Evolutionary conservation across 2,113 vertebrate genomes (phyloP), one percentile per base, ranked within the genome.

Genomic region (Sinocyclocheilus anophthalmus): DNA sequence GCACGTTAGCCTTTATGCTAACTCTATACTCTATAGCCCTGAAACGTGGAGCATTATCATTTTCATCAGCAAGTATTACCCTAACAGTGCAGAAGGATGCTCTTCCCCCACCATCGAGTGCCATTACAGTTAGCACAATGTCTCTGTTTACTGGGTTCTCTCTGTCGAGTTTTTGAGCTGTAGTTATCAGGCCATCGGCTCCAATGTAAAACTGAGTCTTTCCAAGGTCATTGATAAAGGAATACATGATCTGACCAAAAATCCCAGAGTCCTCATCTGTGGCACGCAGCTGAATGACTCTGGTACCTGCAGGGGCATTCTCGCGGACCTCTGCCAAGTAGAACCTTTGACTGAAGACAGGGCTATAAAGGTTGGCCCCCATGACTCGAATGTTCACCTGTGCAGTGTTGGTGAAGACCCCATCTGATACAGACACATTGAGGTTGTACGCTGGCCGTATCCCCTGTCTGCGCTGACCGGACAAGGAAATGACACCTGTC

Each of bases 371-470:
- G 90, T 99, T 99, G 5, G 97, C 97, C 45, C 96, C 97, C 0
- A 98, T 94, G 10, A 99, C 94, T 59, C 89, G 93, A 61, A 99
- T 94, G 63, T 96, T 96, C 78, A 99, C 97, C 93, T 99, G 97
- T 22, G 97, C 97, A 0, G 95, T 97, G 93, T 95, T 98, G 82
- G 97, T 98, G 92, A 99, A 99, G 86, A 99, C 94, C 24, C 98
- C 97, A 0, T 99, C 98, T 0, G 98, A 98, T 91, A 98, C 98
- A 0, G 97, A 99, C 88, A 99, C 96, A 0, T 98, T 99, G 80
- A 99, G 93, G 53, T 95, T 96, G 89, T 98, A 97, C 48, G 94
- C 92, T 65, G 95, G 93, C 88, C 97, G 96, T 96, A 97, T 97
- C 50, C 96, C 93, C 91, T 97, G 97, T 82, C 97, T 96, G 83